A percentile compares a stretch with the other conserved stretches of the same genome.
phyloP scores from a whole-genome alignment of 1,140 invertebrate genomes.

The Anagrus nilaparvatae region DNA sequence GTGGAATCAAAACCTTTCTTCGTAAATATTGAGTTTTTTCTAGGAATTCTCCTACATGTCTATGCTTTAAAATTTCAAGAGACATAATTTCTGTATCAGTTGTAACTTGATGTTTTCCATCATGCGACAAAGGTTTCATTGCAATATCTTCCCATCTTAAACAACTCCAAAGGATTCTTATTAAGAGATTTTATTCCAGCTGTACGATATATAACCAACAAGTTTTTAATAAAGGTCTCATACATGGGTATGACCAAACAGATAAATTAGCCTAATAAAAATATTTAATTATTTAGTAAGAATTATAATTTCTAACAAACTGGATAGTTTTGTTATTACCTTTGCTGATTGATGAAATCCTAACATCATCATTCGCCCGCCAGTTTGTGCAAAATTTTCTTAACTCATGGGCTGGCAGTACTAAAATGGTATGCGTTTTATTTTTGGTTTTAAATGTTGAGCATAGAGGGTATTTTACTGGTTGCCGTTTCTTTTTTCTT shows the following conservation, averaged over 20 bases:
- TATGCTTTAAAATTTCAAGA: slow-evolving; percentile 80
- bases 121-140: slow-evolving; percentile 68
- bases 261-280: slow-evolving; percentile 56
- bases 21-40: slow-evolving; percentile 88
- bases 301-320: slow-evolving; percentile 10
- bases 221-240: slow-evolving; percentile 86
- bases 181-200: slow-evolving; percentile 72
- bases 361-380: slow-evolving; percentile 58
- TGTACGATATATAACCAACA: slow-evolving; percentile 90
- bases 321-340: slow-evolving; percentile 21
- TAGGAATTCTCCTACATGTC: slow-evolving; percentile 78
- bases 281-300: slow-evolving; percentile 1
- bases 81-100: slow-evolving; percentile 95
- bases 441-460: slow-evolving; percentile 71
- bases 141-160: slow-evolving; percentile 93
- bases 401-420: slow-evolving; percentile 73
- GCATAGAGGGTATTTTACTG: slow-evolving; percentile 71
- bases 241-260: slow-evolving; percentile 94
- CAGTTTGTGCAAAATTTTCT: slow-evolving; percentile 67
- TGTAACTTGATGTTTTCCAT: slow-evolving; percentile 90
- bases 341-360: slow-evolving; percentile 86
- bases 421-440: slow-evolving; percentile 65
- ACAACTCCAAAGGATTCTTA: slow-evolving; percentile 87
- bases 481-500: slow-evolving; percentile 56
- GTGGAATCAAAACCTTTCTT: slow-evolving; percentile 85